Evolutionary conservation across 2,113 vertebrate species (phyloP).

Genomic region (Diglossa brunneiventris): DNA sequence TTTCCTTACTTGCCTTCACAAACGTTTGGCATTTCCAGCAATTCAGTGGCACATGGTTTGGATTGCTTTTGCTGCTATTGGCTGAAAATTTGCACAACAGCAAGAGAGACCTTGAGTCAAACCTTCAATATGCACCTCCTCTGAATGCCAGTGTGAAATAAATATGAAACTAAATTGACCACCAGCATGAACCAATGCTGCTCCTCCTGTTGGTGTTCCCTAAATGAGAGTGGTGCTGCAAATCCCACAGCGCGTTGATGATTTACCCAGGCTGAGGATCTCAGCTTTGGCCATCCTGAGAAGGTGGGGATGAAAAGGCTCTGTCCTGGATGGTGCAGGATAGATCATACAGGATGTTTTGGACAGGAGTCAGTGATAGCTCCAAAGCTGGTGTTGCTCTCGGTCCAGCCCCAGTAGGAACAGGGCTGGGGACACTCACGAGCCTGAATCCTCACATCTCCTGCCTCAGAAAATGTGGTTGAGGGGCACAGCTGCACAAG

Average conservation of each 20-base stretch:
- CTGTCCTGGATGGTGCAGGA: neutral
- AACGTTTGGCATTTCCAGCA: slow-evolving; percentile 37
- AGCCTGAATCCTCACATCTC: neutral
- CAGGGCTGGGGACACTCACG: neutral
- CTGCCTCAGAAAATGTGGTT: neutral
- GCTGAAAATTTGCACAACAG: neutral
- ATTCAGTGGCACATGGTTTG: neutral
- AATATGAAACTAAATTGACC: neutral
- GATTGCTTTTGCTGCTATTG: neutral
- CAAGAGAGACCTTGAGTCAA: neutral
- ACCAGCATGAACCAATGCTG: neutral
- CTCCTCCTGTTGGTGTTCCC: neutral
- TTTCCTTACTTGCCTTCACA: slow-evolving; percentile 50
- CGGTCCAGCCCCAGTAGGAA: neutral
- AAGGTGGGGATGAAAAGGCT: neutral
- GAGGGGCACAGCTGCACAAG: neutral
- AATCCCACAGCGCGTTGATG: neutral
- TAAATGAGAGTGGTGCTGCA: neutral
- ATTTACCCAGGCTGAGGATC: neutral
- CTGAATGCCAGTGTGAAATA: neutral
- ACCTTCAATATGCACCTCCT: neutral
- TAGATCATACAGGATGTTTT: neutral
- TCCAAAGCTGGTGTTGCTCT: neutral
- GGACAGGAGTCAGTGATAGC: neutral
- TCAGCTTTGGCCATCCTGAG: neutral